Evolutionary conservation across 1,140 invertebrate genomes (phyloP).

Genomic region (Drosophila pachea): DNA sequence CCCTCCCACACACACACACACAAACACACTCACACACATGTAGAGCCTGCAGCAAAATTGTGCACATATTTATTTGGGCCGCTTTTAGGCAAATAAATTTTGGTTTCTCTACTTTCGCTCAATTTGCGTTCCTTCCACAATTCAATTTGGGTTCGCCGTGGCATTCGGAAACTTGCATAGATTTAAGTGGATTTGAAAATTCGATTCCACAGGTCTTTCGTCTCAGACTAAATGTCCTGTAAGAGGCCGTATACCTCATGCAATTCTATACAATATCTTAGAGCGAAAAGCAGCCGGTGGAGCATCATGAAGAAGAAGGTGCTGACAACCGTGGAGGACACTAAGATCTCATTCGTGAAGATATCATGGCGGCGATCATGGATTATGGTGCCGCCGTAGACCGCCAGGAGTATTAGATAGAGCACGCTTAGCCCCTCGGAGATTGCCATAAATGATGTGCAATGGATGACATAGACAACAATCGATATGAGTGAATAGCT

Average conservation of each 20-base stretch:
- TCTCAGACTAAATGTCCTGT: too few species aligned
- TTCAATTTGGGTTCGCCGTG: too few species aligned
- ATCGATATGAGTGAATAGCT: conserved; percentile 6
- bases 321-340: conserved; percentile 34
- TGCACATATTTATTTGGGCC: conserved; percentile 33
- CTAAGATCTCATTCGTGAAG: conserved; percentile 16
- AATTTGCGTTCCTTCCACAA: conserved; percentile 16
- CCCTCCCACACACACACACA: not conserved
- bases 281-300: conserved; percentile 2
- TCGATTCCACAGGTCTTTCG: too few species aligned
- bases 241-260: not conserved
- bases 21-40: conserved; percentile 10
- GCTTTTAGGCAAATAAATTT: conserved; percentile 26
- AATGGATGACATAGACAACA: not conserved
- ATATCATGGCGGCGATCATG: conserved; percentile 23
- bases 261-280: not conserved
- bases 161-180: too few species aligned
- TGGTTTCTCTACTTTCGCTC: conserved; percentile 26
- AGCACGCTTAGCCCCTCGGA: not conserved
- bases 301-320: conserved; percentile 27
- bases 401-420: conserved; percentile 7
- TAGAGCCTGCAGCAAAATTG: conserved; percentile 34
- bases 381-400: conserved; percentile 36
- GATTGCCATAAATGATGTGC: not conserved
- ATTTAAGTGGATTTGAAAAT: not conserved